These are phyloP conservation scores for Bucco capensis DNA, from an alignment of 2,113 vertebrate genomes.

Conservation along the genomic window DNA sequence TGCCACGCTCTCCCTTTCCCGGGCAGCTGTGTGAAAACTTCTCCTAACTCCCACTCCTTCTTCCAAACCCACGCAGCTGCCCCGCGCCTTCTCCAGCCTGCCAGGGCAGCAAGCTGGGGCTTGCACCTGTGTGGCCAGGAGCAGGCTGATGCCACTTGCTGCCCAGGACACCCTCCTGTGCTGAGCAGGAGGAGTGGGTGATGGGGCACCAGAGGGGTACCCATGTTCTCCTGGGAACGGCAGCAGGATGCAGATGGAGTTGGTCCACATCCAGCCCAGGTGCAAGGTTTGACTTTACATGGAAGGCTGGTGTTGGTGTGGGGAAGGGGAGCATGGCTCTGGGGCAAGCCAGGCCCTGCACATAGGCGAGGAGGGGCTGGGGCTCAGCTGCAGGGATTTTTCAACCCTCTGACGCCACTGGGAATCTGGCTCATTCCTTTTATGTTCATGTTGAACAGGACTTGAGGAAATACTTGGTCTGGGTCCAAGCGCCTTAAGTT, in stretches of 20 bases:
- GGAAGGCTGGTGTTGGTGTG: not conserved
- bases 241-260: not conserved
- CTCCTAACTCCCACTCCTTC: not conserved
- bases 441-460: constrained; percentile 62
- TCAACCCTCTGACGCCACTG: constrained; percentile 14
- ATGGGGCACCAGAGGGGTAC: rapidly evolving
- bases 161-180: not conserved
- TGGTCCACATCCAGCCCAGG: rapidly evolving
- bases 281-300: not conserved
- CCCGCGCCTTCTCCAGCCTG: not conserved
- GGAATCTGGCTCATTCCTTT: constrained; percentile 62
- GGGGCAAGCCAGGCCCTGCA: rapidly evolving
- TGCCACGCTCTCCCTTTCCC: not conserved
- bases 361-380: not conserved
- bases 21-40: not conserved
- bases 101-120: not conserved
- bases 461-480: constrained; percentile 53
- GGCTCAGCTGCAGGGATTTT: not conserved
- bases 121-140: not conserved
- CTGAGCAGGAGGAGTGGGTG: rapidly evolving
- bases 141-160: not conserved
- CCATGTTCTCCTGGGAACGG: rapidly evolving
- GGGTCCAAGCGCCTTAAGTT: constrained; percentile 31
- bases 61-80: not conserved
- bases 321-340: not conserved